These are phyloP conservation scores for Dasyprocta punctata DNA, from an alignment of 2,113 vertebrate species.

Conservation along the genomic window DNA sequence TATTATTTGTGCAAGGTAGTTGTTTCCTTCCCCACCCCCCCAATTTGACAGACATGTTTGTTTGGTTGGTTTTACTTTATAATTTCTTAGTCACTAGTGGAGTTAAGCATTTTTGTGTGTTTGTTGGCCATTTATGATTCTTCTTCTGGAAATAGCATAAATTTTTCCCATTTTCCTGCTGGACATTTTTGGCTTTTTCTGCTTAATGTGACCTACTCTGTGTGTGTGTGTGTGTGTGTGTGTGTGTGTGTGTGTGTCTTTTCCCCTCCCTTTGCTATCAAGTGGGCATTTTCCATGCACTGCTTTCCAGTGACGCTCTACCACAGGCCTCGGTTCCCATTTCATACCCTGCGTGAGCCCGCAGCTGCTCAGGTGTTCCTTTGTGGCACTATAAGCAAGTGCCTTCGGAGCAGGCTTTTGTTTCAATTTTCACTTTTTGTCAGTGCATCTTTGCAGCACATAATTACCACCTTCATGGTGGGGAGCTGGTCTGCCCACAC, in stretches of 20 bases:
- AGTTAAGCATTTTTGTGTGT: not conserved
- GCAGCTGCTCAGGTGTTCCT: too few relatives aligned
- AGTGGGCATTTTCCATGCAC: not conserved
- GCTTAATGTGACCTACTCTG: not conserved
- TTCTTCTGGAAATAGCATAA: not conserved
- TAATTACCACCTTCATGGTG: not conserved
- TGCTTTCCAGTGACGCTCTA: not conserved
- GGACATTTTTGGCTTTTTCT: not conserved
- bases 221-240: not conserved
- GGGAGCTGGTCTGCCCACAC: not conserved
- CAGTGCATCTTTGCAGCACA: not conserved
- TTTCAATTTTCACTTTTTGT: not conserved
- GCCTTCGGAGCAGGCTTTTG: not conserved
- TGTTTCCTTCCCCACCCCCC: not conserved
- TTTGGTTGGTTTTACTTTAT: not conserved
- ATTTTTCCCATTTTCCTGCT: constrained; percentile 3
- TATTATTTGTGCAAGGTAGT: not conserved
- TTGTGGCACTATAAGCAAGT: not conserved
- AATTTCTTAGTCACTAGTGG: not conserved
- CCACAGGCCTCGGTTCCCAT: too few relatives aligned
- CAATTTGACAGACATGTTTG: not conserved
- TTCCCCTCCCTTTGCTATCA: not conserved
- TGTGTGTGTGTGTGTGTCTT: not conserved
- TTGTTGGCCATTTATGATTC: not conserved
- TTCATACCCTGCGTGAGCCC: not conserved